Evolutionary conservation across 1,140 invertebrate genomes (phyloP), one percentile per base, ranked within the genome.

Genomic region (Scaptomyza hsui): DNA sequence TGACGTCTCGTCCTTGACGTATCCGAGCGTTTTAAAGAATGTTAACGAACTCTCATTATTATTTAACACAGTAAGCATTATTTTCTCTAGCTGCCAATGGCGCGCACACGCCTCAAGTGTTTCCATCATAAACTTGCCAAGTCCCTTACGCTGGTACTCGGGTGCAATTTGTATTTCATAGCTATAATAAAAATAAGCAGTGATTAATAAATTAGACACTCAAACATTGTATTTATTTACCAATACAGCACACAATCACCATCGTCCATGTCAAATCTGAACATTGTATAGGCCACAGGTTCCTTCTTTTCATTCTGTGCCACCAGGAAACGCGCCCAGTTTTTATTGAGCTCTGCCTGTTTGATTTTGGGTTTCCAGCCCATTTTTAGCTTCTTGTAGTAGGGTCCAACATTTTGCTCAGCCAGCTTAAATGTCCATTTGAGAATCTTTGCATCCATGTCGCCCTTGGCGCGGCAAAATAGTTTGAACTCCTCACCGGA

Each of bases 151-250:
- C 63, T 94, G 93, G 44, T 93, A 93, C 12, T 91, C 82, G 37
- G 93, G 77, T 79, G 95, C 94, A 55, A 97, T 92, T 91, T 97
- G 97, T 75, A 97, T 93, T 92, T 97, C 96, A 92, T 97, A 97
- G 91, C 96, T 97, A 37, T 13, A 42, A 39, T 15, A n/a, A 5
- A 18, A 37, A 1, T 12, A 9, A 39, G 6, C 0, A 35, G 24
- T 48, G 10, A 29, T 9, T 29, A 9, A 1, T 9, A 9, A 9
- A 29, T 9, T 2, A 29, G 7, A 7, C 26, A 5, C 6, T 9
- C 26, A 29, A 29, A 9, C 15, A n/a, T 24, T 5, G 12, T 1
- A 6, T 39, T 15, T 32, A 65, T 32, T 91, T 92, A 96, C 96
- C 96, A 96, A 90, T 97, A 97, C 6, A 97, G 86, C 29, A 97